Base-by-base conservation (phyloP, 2,113 vertebrate species). In the Columbina picui region DNA sequence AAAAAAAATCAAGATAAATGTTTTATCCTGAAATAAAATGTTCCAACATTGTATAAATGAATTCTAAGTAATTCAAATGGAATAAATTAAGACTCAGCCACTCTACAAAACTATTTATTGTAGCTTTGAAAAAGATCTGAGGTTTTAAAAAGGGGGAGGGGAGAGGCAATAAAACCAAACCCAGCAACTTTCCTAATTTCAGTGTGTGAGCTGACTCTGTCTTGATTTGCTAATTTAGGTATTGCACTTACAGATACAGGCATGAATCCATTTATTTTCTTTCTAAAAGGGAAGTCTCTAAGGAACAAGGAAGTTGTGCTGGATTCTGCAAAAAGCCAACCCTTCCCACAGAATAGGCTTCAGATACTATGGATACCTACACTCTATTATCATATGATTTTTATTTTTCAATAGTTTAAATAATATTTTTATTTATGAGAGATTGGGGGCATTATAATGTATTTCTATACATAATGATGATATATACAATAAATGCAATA, bases 41-140 rank as follows among this genome's bases (percentile, higher is more conserved):
- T 68, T 89, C 60, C 30, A 49, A 10, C 76, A 80, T n/a, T 70
- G 55, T 65, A 92, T 78, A 91, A 78, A 77, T 84, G 23, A 73
- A 75, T 84, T 49, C 1, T 94, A 89, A 94, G 91, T 92, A 93
- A 93, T 92, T 95, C 29, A 94, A 77, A 60, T n/a, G 15, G 21
- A 94, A 96, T 93, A 87, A 94, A 94, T 80, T 89, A 76, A 87
- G 64, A 90, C 6, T 84, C 77, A 73, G 36, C 2, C 39, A 39
- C 29, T 94, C 39, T 71, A n/a, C 19, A 90, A 84, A 87, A 53
- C 13, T 5, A 79, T 87, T 92, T 87, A 68, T 38, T 94, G 50
- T 60, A n/a, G 21, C 63, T 90, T 92, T 83, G 55, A 57, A 84
- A 87, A 84, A 68, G 21, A 81, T 91, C 10, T 78, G 68, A 86